Evolutionary conservation across 1,140 invertebrate species (phyloP).

Genomic region (Pogonomyrmex californicus): DNA sequence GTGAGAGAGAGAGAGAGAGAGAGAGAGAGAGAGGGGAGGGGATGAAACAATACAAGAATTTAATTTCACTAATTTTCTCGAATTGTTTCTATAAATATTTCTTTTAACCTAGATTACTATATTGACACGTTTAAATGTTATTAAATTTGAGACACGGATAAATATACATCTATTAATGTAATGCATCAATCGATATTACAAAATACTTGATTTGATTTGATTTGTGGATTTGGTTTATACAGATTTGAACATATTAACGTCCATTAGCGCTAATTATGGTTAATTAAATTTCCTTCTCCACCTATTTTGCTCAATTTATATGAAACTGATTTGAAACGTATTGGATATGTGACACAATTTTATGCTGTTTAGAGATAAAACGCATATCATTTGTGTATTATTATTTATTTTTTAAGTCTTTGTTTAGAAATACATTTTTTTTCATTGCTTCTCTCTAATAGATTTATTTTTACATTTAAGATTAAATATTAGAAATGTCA

Average conservation of each 20-base stretch:
- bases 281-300: constrained; percentile 38
- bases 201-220: constrained; percentile 49
- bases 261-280: constrained; percentile 47
- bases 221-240: constrained; percentile 32
- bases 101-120: neutral
- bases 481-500: neutral
- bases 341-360: neutral
- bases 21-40: neutral
- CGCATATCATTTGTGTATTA: neutral
- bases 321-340: constrained; percentile 2
- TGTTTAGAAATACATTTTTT: neutral
- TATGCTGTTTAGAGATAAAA: neutral
- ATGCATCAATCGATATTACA: constrained; percentile 28
- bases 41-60: neutral
- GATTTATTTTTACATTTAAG: neutral
- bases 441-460: neutral
- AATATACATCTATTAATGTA: constrained; percentile 35
- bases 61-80: constrained; percentile 31
- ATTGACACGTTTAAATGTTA: constrained; percentile 9
- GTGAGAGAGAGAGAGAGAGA: neutral
- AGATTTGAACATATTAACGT: constrained; percentile 51
- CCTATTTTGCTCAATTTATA: neutral
- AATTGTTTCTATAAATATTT: constrained; percentile 50
- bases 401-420: neutral
- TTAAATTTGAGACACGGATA: neutral